Evolutionary conservation across 2,888 invertebrate genomes (phyloP).

Genomic region (Agriopis marginaria): DNA sequence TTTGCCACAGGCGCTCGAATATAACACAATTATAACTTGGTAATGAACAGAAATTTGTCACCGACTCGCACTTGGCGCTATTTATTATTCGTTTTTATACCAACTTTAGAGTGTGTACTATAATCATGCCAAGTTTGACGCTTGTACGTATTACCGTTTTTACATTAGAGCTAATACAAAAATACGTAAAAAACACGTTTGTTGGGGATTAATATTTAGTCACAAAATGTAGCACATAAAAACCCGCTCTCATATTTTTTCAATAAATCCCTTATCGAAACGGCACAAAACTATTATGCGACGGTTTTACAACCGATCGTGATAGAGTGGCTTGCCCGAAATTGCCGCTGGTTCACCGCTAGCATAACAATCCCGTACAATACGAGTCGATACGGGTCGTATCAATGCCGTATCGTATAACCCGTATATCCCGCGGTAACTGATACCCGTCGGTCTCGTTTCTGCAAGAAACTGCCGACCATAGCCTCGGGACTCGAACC

Average conservation of each 20-base stretch:
- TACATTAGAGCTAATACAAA: too few species aligned
- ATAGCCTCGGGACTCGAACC: slow-evolving; percentile 20
- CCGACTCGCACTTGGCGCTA: too few species aligned
- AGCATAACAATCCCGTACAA: neutral
- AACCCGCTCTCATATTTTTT: neutral
- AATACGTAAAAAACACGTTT: too few species aligned
- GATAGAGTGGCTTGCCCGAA: slow-evolving; percentile 9
- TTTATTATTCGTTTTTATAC: too few species aligned
- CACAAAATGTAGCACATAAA: neutral
- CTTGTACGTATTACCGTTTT: too few species aligned
- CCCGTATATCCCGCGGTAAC: slow-evolving; percentile 1
- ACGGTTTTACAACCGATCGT: slow-evolving; percentile 6
- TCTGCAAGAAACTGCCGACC: slow-evolving; percentile 17
- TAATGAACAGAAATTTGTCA: too few species aligned
- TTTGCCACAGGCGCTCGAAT: too few species aligned
- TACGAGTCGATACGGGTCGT: neutral
- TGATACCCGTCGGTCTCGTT: neutral
- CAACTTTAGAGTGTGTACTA: too few species aligned
- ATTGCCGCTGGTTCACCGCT: slow-evolving; percentile 7
- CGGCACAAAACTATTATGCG: slow-evolving; percentile 3
- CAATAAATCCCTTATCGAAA: slow-evolving; percentile 14
- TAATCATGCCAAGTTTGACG: too few species aligned
- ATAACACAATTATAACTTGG: too few species aligned
- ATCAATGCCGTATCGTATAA: slow-evolving; percentile 2
- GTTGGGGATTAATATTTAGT: too few species aligned